A percentile compares a stretch with the other conserved stretches of the same genome.
phyloP scores from a whole-genome alignment of 2,888 invertebrate genomes.

The Nomada ferruginata region DNA sequence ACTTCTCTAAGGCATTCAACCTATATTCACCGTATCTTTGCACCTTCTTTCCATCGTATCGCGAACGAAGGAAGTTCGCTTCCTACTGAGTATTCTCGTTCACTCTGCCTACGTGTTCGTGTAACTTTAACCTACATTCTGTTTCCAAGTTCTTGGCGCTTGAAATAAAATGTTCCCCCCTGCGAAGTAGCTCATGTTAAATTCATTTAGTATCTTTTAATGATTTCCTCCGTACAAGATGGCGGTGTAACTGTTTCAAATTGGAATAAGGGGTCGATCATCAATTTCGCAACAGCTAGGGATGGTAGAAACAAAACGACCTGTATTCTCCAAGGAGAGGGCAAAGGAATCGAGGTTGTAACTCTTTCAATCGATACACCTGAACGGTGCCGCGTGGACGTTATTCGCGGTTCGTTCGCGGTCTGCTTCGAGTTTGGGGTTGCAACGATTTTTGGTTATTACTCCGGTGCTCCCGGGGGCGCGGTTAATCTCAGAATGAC shows the following conservation, averaged over 20 bases:
- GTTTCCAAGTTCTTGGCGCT: constrained; percentile 9
- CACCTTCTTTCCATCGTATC: constrained; percentile 21
- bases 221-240: not conserved
- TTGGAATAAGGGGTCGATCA: not conserved
- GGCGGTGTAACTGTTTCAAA: constrained; percentile 7
- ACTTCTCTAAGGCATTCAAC: constrained; percentile 31
- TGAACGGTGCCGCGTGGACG: not conserved
- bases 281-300: constrained; percentile 15
- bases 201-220: constrained; percentile 34
- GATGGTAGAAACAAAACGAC: constrained; percentile 20
- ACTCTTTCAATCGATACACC: constrained; percentile 9
- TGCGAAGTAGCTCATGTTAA: constrained; percentile 1
- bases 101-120: not conserved
- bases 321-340: constrained; percentile 16
- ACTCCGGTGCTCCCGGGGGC: constrained; percentile 51
- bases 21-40: constrained; percentile 26
- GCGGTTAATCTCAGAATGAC: constrained; percentile 69
- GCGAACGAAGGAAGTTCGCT: constrained; percentile 25
- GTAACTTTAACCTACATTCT: constrained; percentile 22
- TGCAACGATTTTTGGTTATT: constrained; percentile 67
- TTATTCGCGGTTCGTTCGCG: constrained; percentile 44
- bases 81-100: not conserved
- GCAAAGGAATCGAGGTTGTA: not conserved
- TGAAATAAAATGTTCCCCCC: constrained; percentile 10
- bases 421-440: not conserved